Percentiles rank a stretch among this genome's conserved stretches.
These are phyloP conservation scores for Agrochola macilenta DNA, from an alignment of 2,888 invertebrate genomes.

Conservation along the genomic window DNA sequence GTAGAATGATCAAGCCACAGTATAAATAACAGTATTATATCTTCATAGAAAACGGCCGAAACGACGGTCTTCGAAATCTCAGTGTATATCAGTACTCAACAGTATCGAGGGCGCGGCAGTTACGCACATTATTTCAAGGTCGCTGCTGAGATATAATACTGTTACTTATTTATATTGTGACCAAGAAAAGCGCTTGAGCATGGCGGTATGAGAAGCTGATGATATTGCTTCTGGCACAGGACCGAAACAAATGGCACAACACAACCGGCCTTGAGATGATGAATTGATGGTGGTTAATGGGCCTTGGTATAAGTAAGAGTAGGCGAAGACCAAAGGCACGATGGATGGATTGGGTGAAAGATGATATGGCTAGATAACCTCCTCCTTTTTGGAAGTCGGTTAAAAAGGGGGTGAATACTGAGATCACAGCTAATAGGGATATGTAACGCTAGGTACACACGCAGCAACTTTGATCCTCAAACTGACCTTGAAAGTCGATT, in stretches of 20 bases:
- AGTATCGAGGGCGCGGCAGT: too few species aligned
- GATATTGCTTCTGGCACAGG: neutral
- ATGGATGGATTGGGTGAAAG: neutral
- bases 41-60: too few species aligned
- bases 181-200: neutral
- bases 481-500: too few species aligned
- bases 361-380: neutral
- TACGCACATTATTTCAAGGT: too few species aligned
- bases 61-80: too few species aligned
- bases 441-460: too few species aligned
- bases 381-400: too few species aligned
- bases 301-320: neutral
- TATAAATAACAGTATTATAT: too few species aligned
- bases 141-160: too few species aligned
- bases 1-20: neutral
- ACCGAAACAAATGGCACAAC: neutral
- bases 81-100: too few species aligned
- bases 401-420: neutral
- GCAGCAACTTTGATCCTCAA: too few species aligned
- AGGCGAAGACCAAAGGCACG: neutral
- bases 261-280: neutral
- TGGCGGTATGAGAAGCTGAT: too few species aligned
- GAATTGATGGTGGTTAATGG: neutral
- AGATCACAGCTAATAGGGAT: neutral
- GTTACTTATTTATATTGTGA: neutral